phyloP scores from a whole-genome alignment of 2,797 vertebrate genomes.

The Champsocephalus esox region DNA sequence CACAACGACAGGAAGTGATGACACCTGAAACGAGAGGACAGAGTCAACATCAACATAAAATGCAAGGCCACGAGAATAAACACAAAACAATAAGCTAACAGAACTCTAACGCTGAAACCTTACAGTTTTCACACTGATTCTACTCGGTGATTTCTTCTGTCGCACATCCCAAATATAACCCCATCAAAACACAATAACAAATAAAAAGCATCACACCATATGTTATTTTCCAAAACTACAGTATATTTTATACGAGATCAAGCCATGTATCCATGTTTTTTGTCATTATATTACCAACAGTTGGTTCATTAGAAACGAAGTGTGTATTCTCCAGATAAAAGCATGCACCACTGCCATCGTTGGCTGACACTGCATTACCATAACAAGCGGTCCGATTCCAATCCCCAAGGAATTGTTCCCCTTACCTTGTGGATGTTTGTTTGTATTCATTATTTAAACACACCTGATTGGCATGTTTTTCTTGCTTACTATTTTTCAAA shows the following conservation, averaged over 20 bases:
- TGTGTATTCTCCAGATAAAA: slow-evolving; percentile 6
- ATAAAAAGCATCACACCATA: not conserved
- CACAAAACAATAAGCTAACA: too few relatives aligned
- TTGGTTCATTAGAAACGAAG: not conserved
- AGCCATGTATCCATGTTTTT: not conserved
- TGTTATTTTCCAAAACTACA: not conserved
- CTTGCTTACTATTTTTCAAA: not conserved
- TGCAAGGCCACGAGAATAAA: too few relatives aligned
- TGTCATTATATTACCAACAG: not conserved
- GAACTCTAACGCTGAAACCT: too few relatives aligned
- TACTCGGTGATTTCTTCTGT: slow-evolving; percentile 3
- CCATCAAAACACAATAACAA: not conserved
- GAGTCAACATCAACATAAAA: too few relatives aligned
- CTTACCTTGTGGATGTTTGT: slow-evolving; percentile 14
- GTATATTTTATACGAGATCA: not conserved
- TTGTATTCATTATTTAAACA: slow-evolving; percentile 19
- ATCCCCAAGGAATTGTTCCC: not conserved
- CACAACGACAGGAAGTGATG: too few relatives aligned
- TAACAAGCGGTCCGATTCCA: not conserved
- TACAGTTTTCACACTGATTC: slow-evolving; percentile 9
- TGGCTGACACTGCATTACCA: not conserved
- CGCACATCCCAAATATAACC: not conserved
- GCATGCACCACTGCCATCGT: not conserved
- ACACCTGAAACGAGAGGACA: too few relatives aligned
- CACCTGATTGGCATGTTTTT: slow-evolving; percentile 10